Evolutionary conservation across 2,113 vertebrate species (phyloP).

Genomic region (Philantomba maxwellii): DNA sequence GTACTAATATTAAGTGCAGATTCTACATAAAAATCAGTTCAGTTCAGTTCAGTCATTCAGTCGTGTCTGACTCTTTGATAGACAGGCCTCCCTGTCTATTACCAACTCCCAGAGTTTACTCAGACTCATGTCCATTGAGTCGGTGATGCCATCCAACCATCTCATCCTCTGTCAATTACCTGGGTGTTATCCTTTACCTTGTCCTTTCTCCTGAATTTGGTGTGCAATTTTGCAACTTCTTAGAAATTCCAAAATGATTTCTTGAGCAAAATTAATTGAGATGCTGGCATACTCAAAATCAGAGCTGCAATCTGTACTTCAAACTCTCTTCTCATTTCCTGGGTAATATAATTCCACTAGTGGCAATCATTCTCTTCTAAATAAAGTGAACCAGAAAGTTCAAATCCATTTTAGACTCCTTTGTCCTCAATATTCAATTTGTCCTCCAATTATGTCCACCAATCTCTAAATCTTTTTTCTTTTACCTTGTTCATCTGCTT

Average conservation of each 20-base stretch:
- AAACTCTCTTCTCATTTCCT: not conserved
- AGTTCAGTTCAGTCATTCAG: not conserved
- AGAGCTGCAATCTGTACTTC: not conserved
- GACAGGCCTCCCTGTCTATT: not conserved
- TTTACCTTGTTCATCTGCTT: slow-evolving; percentile 1
- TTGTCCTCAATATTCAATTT: not conserved
- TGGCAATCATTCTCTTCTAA: not conserved
- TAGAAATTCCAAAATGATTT: not conserved
- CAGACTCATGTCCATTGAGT: not conserved
- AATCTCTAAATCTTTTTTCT: not conserved
- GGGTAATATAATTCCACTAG: not conserved
- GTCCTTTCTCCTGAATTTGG: slow-evolving; percentile 5
- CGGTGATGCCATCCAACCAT: not conserved
- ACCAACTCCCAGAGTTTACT: not conserved
- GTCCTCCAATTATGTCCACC: not conserved
- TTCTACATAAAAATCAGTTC: not conserved
- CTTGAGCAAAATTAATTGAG: slow-evolving; percentile 6
- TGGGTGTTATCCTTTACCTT: not conserved
- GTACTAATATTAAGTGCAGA: not conserved
- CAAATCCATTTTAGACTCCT: not conserved
- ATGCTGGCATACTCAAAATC: not conserved
- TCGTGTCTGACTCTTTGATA: not conserved
- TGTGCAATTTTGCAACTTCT: not conserved
- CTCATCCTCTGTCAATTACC: not conserved
- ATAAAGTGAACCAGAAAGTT: not conserved